Base-by-base conservation (phyloP, 2,797 vertebrate genomes). In the Semaprochilodus insignis region DNA sequence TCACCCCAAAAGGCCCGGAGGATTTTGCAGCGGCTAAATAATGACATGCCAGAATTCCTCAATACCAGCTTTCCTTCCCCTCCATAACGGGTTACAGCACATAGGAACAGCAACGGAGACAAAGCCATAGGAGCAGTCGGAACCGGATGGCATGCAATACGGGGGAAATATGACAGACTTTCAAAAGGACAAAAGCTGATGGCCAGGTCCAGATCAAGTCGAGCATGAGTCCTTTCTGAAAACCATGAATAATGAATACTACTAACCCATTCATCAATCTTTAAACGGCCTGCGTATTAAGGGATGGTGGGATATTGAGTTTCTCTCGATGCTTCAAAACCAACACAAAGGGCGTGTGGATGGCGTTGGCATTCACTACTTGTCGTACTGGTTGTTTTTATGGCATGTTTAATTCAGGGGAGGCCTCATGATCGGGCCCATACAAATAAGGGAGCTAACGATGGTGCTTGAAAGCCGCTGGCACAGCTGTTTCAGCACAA, bases 161-260 rank as follows among this genome's bases (percentile, higher is more conserved):
- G 74, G 82, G 55, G 21, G 81, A 85, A 71, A 81, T 62, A 82
- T 62, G 71, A 89, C 75, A 87, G 85, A 87, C 81, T 85, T 86
- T 87, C 70, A 84, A 21, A 62, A 48, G 3, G 77, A 91, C 86
- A 90, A 92, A 88, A 86, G 83, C 81, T 63, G 85, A 88, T 87
- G 88, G 87, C 81, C 86, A 86, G 87, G 62, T 82, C 86, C 82
- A 88, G 82, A 86, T 86, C 88, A 89, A 87, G 80, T 87, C 87
- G 51, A 83, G 88, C 89, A 91, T 76, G 84, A 89, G 88, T 75
- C 90, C 90, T 90, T 88, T 93, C 91, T 89, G 83, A 91, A 92
- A 91, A 86, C 83, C 86, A 94, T 95, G 78, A 95, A 95, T 95
- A 94, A 95, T 95, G 80, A 90, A 95, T 94, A 92, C 94, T 93